Conservation (phyloP, 2,113 vertebrate species). For the Epinephelus moara region DNA sequence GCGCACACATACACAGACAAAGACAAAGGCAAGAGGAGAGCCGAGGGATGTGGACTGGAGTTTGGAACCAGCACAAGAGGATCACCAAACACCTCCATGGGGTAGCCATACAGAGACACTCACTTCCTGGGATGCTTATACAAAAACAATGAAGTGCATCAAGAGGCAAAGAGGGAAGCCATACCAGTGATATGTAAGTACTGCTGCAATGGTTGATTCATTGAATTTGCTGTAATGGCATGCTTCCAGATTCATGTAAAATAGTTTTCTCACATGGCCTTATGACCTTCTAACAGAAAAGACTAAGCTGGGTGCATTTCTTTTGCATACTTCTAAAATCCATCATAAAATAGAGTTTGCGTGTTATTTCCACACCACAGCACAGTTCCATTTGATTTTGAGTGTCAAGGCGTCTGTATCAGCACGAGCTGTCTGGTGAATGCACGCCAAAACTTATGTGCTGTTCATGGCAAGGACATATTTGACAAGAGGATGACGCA, state of each 20-base stretch:
- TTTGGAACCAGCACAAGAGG: slow-evolving; percentile 34
- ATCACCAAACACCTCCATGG: slow-evolving; percentile 63
- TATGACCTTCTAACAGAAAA: not conserved
- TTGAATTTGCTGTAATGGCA: slow-evolving; percentile 19
- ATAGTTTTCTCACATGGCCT: not conserved
- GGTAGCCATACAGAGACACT: slow-evolving; percentile 39
- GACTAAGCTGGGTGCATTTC: not conserved
- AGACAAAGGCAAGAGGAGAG: slow-evolving; percentile 10
- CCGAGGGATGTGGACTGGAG: slow-evolving; percentile 48
- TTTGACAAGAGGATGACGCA: not conserved
- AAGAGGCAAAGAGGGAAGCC: slow-evolving; percentile 50
- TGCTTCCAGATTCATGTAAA: not conserved
- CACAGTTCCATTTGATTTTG: not conserved
- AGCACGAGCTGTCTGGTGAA: not conserved
- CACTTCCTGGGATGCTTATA: slow-evolving; percentile 28
- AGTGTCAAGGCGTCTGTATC: not conserved
- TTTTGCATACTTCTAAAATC: not conserved
- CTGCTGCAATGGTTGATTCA: slow-evolving; percentile 1
- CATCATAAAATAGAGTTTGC: not conserved
- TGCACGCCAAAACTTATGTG: not conserved
- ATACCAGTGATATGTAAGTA: slow-evolving; percentile 78
- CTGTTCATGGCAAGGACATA: not conserved
- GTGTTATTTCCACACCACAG: not conserved
- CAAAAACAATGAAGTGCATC: slow-evolving; percentile 46
- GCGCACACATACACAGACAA: slow-evolving; percentile 28